Evolutionary conservation across 1,140 invertebrate genomes (phyloP).

Genomic region (Drosophila setifemur): DNA sequence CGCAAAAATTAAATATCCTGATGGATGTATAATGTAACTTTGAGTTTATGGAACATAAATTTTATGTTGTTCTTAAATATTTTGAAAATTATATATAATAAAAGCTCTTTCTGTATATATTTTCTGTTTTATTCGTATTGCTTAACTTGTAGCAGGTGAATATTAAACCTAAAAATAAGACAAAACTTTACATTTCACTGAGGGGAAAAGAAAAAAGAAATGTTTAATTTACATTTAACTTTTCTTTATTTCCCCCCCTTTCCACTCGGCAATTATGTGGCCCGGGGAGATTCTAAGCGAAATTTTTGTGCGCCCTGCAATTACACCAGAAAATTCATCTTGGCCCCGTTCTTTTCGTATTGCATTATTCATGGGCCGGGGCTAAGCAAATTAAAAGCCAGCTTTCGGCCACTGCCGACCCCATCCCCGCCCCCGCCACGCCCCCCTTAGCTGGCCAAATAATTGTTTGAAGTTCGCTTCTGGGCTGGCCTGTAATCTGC

Average conservation of each 20-base stretch:
- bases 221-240: slow-evolving; percentile 45
- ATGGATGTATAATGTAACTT: background rate
- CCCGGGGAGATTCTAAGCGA: slow-evolving; percentile 43
- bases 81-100: too few species aligned
- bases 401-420: slow-evolving; percentile 3
- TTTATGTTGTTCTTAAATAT: too few species aligned
- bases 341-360: slow-evolving; percentile 20
- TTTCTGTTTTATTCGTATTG: background rate
- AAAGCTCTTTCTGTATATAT: too few species aligned
- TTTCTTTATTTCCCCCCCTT: slow-evolving; percentile 2
- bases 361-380: slow-evolving; percentile 53
- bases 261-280: slow-evolving; percentile 33
- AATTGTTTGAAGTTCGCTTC: slow-evolving; percentile 72
- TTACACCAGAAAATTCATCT: slow-evolving; percentile 43
- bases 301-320: slow-evolving; percentile 43
- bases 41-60: too few species aligned
- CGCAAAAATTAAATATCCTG: background rate
- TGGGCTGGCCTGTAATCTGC: slow-evolving; percentile 69
- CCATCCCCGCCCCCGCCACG: too few species aligned
- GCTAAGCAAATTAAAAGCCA: slow-evolving; percentile 70
- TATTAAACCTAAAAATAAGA: slow-evolving; percentile 1
- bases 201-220: slow-evolving; percentile 5
- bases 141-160: slow-evolving; percentile 20
- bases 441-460: slow-evolving; percentile 41
- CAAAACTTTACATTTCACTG: background rate